Conservation (phyloP, 2,113 vertebrate species). For the Hyaena hyaena region DNA sequence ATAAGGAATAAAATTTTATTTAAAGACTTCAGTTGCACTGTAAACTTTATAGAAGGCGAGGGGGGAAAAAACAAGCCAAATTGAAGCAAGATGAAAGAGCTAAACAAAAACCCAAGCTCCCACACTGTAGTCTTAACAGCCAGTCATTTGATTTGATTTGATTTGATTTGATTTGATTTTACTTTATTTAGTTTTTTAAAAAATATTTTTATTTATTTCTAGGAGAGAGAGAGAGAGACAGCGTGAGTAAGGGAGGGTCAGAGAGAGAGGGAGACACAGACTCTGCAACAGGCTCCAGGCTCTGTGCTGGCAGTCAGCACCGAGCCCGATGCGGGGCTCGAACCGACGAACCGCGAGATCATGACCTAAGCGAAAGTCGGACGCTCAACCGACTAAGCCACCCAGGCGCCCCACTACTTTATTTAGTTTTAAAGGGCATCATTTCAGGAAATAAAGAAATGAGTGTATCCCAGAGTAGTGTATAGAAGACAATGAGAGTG, state of each 20-base stretch:
- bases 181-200: too few relatives aligned
- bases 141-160: background rate
- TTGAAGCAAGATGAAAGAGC: background rate
- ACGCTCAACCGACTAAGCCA: too few relatives aligned
- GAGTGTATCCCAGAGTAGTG: background rate
- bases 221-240: too few relatives aligned
- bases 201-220: too few relatives aligned
- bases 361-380: too few relatives aligned
- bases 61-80: background rate
- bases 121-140: background rate
- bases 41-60: background rate
- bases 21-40: background rate
- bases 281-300: too few relatives aligned
- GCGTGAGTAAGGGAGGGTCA: too few relatives aligned
- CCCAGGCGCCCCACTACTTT: too few relatives aligned
- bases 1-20: background rate
- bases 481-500: background rate
- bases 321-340: too few relatives aligned
- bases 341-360: too few relatives aligned
- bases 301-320: too few relatives aligned
- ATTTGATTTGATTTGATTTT: background rate
- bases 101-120: background rate
- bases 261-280: too few relatives aligned
- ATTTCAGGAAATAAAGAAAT: conserved; percentile 16
- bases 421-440: background rate